Evolutionary conservation across 2,888 invertebrate species (phyloP).

Genomic region (Hoplodrina blanda): DNA sequence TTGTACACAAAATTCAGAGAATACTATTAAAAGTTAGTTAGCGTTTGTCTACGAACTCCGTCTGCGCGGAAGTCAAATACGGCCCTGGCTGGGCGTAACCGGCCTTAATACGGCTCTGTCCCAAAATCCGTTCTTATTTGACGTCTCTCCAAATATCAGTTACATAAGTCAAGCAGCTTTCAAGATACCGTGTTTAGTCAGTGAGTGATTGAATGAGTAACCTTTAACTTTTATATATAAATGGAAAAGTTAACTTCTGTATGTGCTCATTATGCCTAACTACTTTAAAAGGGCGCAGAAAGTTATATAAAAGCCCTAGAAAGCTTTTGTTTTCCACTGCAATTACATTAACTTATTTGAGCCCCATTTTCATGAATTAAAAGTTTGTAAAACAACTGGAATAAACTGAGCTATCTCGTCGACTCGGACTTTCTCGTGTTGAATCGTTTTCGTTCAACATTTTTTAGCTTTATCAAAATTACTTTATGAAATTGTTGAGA

Average conservation of each 20-base stretch:
- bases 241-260: not conserved
- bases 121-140: too few relatives aligned
- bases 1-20: too few relatives aligned
- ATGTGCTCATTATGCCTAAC: not conserved
- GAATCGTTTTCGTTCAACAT: conserved; percentile 38
- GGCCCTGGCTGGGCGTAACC: too few relatives aligned
- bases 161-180: too few relatives aligned
- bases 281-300: conserved; percentile 12
- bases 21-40: too few relatives aligned
- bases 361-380: conserved; percentile 45
- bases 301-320: conserved; percentile 22
- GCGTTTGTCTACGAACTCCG: too few relatives aligned
- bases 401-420: conserved; percentile 43
- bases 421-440: conserved; percentile 39
- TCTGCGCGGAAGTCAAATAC: too few relatives aligned
- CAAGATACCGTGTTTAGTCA: too few relatives aligned
- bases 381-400: conserved; percentile 50
- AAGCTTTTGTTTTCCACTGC: conserved; percentile 32
- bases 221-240: too few relatives aligned
- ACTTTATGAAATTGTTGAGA: conserved; percentile 45
- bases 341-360: conserved; percentile 48
- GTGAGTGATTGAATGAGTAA: too few relatives aligned
- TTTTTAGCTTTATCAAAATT: conserved; percentile 51
- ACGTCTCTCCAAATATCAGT: too few relatives aligned
- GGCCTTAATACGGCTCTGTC: too few relatives aligned